Base-by-base conservation (phyloP, 2,797 vertebrate genomes). In the Echeneis naucrates region DNA sequence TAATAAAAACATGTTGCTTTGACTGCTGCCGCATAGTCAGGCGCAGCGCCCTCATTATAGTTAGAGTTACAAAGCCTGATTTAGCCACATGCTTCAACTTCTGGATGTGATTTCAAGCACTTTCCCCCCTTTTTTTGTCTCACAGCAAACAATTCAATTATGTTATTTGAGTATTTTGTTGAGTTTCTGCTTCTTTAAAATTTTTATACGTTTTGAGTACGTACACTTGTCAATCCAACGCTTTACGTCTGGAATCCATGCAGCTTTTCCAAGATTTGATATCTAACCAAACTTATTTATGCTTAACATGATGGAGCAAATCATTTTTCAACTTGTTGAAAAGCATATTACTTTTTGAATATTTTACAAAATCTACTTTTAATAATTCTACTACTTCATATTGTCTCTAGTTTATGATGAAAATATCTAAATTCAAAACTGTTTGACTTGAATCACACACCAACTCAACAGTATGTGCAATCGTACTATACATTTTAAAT, bases 11-110 rank as follows among this genome's bases (percentile, higher is more conserved):
- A 75, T 12, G 59, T 56, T 55, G 60, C 44, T 73, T 65, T 71
- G 53, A 53, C 8, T 24, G 48, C 60, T 54, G 58, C 67, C 72
- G 73, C 60, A 78, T 51, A 78, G 67, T 64, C 44, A 71, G 51
- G 2, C 75, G 67, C 10, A 3, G 57, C 8, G 14, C 21, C 56
- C 62, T 63, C 19, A 21, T 85, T 79, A 66, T 51, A 57, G 57
- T 48, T 40, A 27, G 59, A 67, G 72, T 75, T 72, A 50, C 68
- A 85, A 70, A 83, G 53, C 61, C 55, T 71, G 69, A 75, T 78
- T 79, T 72, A 59, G 62, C 48, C 57, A 17, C 64, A 47, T 32
- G 40, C 65, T 69, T 60, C 53, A 52, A 62, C 48, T 60, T 60
- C 14, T 74, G 69, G 75, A 58, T 71, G 48, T 51, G 61, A 66